These are phyloP conservation scores for Spicauda simplicius DNA, from an alignment of 2,888 invertebrate species.

Conservation along the genomic window DNA sequence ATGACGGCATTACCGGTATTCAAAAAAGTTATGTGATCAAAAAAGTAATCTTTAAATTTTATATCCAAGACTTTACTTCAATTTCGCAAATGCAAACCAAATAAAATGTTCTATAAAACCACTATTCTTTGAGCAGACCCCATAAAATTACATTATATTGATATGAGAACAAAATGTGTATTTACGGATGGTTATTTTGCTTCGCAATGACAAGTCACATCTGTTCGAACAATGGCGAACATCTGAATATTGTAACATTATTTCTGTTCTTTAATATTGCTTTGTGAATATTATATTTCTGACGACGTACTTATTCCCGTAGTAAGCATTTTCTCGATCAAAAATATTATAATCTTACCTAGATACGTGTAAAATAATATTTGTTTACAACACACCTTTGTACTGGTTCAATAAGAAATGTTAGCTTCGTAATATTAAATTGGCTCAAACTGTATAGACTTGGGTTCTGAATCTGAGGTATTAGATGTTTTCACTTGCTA, in stretches of 20 bases:
- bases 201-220: slow-evolving; percentile 30
- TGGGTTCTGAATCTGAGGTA: too few relatives aligned
- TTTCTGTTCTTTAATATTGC: slow-evolving; percentile 29
- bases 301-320: slow-evolving; percentile 14
- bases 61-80: not conserved
- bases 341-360: not conserved
- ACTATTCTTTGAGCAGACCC: not conserved
- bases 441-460: too few relatives aligned
- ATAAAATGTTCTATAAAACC: not conserved
- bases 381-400: not conserved
- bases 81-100: not conserved
- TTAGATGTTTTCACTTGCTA: too few relatives aligned
- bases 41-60: too few relatives aligned
- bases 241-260: slow-evolving; percentile 32
- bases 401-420: too few relatives aligned
- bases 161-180: slow-evolving; percentile 11
- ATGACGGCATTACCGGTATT: too few relatives aligned
- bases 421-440: too few relatives aligned
- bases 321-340: slow-evolving; percentile 3
- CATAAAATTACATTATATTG: slow-evolving; percentile 11
- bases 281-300: slow-evolving; percentile 23
- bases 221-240: slow-evolving; percentile 23
- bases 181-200: slow-evolving; percentile 30
- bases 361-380: not conserved
- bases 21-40: too few relatives aligned